Base-by-base conservation (phyloP, 2,797 vertebrate species). In the Cyprinodon diabolis region DNA sequence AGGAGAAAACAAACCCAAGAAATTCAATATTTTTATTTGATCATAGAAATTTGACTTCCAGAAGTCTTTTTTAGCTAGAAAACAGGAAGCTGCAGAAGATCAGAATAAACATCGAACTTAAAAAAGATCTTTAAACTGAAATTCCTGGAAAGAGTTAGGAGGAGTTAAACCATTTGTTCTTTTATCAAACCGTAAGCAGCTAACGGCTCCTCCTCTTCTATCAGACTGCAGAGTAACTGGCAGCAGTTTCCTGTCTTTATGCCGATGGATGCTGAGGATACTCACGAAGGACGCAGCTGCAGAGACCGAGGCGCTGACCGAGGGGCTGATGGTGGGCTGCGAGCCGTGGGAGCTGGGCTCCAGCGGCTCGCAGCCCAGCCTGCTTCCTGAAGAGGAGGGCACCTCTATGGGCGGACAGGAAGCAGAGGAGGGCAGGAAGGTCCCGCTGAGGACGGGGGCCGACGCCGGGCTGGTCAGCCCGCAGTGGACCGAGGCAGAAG, bases 331-430 rank as follows among this genome's bases (percentile, higher is more conserved):
- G 66, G 87, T 84, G 3, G 83, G 84, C 40, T 90, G 76, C 1
- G 86, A 91, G 77, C 88, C 66, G 56, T 92, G 89, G 12, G 81
- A 89, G 81, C 71, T 92, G 68, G 92, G 89, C 57, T 96, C 96
- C 2, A 92, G 47, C 6, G 77, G 86, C 19, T 95, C 95, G 0
- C 84, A 52, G 67, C 84, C 69, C 67, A 82, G 78, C 57, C 83
- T 88, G 68, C 71, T 77, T 43, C 86, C 89, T 0, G 83, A 86
- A 74, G 95, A 80, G 81, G 93, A 90, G 72, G 95, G 87, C 88
- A 90, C 84, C 93, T 95, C 91, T 25, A 92, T 76, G 30, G 92
- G 93, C 79, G 83, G 87, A 80, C 88, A 91, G 75, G 92, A 90
- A 11, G 90, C 55, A 0, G 86, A 86, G 57, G 85, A 86, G 4